Conservation (phyloP, 2,888 invertebrate genomes). For the Metacarcinus magister region DNA sequence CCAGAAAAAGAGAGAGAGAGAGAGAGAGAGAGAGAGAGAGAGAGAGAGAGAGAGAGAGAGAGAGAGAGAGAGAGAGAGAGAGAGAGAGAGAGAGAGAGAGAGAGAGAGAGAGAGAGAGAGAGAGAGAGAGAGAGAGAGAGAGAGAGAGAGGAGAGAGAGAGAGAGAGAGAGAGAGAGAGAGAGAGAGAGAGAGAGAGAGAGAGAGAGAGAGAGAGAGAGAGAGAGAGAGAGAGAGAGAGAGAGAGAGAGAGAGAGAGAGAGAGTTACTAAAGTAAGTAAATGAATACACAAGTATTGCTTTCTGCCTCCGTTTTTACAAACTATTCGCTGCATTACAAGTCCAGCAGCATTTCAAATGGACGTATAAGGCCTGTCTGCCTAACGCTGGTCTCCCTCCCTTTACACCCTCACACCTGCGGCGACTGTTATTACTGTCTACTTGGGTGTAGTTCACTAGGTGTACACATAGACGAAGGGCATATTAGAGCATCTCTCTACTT, state of each 20-base stretch:
- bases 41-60: background rate
- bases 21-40: constrained; percentile 34
- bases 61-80: constrained; percentile 26
- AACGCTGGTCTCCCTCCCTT: background rate
- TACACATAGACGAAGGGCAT: too few relatives aligned
- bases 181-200: constrained; percentile 26
- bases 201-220: constrained; percentile 31
- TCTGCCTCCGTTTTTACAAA: too few relatives aligned
- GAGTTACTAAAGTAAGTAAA: background rate
- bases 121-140: constrained; percentile 26
- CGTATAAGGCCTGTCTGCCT: too few relatives aligned
- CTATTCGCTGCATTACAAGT: too few relatives aligned
- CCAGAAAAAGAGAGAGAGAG: background rate
- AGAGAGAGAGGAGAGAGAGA: background rate
- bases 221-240: constrained; percentile 26
- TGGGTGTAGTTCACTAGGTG: too few relatives aligned
- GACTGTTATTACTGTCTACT: too few relatives aligned
- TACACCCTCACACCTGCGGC: too few relatives aligned
- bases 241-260: background rate
- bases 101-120: background rate
- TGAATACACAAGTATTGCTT: too few relatives aligned
- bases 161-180: background rate
- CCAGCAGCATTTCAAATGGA: too few relatives aligned
- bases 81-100: constrained; percentile 33
- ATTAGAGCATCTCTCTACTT: too few relatives aligned